Base-by-base conservation (phyloP, 2,888 invertebrate genomes). In the Didymodactylos carnosus region DNA sequence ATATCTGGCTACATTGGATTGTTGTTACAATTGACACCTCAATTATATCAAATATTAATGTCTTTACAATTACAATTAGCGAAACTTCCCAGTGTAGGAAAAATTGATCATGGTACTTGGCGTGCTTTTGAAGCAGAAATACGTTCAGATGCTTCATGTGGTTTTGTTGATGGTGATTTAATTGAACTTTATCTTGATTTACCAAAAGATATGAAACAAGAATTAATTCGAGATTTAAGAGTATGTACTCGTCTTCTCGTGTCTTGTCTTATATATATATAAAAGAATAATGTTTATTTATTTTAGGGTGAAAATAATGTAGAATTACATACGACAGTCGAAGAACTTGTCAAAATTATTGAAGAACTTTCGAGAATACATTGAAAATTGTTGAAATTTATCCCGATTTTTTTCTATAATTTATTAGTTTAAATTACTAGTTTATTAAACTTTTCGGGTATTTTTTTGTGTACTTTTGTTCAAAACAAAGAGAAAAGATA, bases 111-210 rank as follows among this genome's bases (percentile, higher is more conserved):
- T 39, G 62, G 49, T 25, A 71, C 46, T 77, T 84, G 83, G 83
- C 78, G 86, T 53, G 81, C 83, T n/a, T 85, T 84, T 78, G 78
- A 90, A 84, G 92, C 91, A 0, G 91, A 93, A 79, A 88, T 91
- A 77, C 92, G 80, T 85, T 90, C 90, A 2, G 94, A 94, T 82
- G 89, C 89, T 0, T 88, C 90, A 69, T 90, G 90, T 80, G 94
- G 94, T 7, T 98, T 98, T 83, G 91, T 98, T 74, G 98, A 98
- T 84, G 98, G 98, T 0, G 98, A 98, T 86, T 86, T 98, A 73
- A 90, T 98, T 75, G 98, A 98, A 84, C 92, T 91, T 83, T 94
- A 94, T 84, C 87, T 97, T 43, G 97, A 98, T 35, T 62, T 62
- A 35, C 62, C 62, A 35, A 62, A 62, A 62, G 8, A 19, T n/a